Percentiles rank a stretch among this genome's conserved stretches.
Evolutionary conservation across 2,888 invertebrate species (phyloP).

Genomic region (Cheilosia scutellata): DNA sequence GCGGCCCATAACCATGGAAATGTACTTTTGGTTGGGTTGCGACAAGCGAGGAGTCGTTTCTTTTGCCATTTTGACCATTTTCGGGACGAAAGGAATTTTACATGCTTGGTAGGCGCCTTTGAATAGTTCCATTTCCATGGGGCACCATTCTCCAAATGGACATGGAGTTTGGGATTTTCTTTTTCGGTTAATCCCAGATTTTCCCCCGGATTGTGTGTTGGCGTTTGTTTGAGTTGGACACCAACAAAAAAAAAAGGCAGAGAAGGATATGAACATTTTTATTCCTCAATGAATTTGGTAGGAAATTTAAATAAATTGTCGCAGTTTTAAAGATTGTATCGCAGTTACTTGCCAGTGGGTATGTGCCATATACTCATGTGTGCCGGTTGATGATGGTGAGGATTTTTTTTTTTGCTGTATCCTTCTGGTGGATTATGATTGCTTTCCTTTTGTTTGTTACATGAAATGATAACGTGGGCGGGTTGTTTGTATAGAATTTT

Average conservation of each 20-base stretch:
- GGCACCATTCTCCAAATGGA: slow-evolving; percentile 47
- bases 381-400: neutral
- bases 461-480: neutral
- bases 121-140: slow-evolving; percentile 61
- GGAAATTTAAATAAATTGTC: slow-evolving; percentile 71
- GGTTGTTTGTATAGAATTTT: neutral
- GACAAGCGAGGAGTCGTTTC: slow-evolving; percentile 65
- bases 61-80: slow-evolving; percentile 66
- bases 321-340: slow-evolving; percentile 73
- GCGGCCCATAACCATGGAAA: slow-evolving; percentile 65
- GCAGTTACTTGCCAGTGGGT: slow-evolving; percentile 1
- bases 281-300: slow-evolving; percentile 65
- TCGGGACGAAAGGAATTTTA: slow-evolving; percentile 37
- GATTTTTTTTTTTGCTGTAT: slow-evolving; percentile 29
- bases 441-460: slow-evolving; percentile 22
- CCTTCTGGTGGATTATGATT: slow-evolving; percentile 13
- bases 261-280: slow-evolving; percentile 40
- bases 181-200: slow-evolving; percentile 59
- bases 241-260: neutral
- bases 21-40: slow-evolving; percentile 67
- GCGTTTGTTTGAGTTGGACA: slow-evolving; percentile 1
- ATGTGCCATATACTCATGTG: slow-evolving; percentile 7
- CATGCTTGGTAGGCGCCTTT: slow-evolving; percentile 69
- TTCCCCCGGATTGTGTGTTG: slow-evolving; percentile 17
- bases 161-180: slow-evolving; percentile 17